These are phyloP conservation scores for Elegia similella DNA, from an alignment of 2,888 invertebrate genomes.

Conservation along the genomic window DNA sequence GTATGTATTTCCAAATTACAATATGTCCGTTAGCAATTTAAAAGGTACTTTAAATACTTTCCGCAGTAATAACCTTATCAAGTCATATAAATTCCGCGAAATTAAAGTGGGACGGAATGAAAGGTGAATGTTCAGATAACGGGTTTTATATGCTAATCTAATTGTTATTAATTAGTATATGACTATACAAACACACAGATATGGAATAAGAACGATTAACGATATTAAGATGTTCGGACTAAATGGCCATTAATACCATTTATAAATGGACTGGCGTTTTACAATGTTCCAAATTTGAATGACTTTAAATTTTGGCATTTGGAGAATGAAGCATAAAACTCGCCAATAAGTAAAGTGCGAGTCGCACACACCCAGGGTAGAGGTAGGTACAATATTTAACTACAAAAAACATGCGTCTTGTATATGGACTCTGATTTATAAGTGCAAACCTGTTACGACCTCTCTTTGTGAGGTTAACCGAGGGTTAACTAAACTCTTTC, in stretches of 20 bases:
- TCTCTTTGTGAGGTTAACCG: no score
- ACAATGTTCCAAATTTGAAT: background rate
- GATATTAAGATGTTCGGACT: conserved; percentile 2
- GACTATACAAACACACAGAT: background rate
- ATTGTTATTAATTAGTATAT: conserved; percentile 11
- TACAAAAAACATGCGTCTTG: no score
- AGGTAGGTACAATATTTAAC: no score
- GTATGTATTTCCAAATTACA: background rate
- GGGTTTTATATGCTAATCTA: conserved; percentile 10
- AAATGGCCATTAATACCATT: background rate
- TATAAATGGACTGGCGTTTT: background rate
- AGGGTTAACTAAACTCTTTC: no score
- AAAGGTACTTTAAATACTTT: background rate
- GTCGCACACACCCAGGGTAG: background rate
- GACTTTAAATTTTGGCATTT: background rate
- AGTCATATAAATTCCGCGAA: background rate
- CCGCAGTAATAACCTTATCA: background rate
- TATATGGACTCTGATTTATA: no score
- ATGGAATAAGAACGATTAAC: conserved; percentile 7
- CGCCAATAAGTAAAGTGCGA: background rate
- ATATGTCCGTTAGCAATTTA: background rate
- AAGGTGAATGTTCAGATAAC: conserved; percentile 11
- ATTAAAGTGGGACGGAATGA: conserved; percentile 1
- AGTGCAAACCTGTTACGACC: no score
- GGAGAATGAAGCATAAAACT: background rate